Evolutionary conservation across 2,888 invertebrate species (phyloP).

Genomic region (Mamestra brassicae): DNA sequence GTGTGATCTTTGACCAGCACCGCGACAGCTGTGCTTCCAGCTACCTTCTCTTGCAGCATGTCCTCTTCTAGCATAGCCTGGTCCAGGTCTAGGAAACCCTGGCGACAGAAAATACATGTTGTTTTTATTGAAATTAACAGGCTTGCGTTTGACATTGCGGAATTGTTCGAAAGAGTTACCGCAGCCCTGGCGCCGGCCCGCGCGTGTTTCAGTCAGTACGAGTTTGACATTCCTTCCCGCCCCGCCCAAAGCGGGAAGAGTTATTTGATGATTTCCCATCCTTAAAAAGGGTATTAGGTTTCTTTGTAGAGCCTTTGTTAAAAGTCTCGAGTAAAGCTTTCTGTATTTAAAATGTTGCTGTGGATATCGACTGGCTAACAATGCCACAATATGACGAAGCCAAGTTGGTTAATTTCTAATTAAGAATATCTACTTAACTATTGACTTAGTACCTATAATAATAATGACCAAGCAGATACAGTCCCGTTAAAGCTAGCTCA

Average conservation of each 20-base stretch:
- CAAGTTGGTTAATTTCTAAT: no score
- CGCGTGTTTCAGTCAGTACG: no score
- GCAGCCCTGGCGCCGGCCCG: no score
- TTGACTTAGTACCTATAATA: not conserved
- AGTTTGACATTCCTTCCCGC: no score
- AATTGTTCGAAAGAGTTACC: no score
- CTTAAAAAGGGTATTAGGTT: no score
- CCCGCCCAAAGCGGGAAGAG: no score
- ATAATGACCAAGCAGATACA: not conserved
- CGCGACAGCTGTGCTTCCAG: slow-evolving; percentile 98
- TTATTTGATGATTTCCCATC: no score
- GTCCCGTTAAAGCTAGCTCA: not conserved
- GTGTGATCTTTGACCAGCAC: slow-evolving; percentile 95
- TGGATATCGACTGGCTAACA: not conserved
- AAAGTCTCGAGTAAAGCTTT: no score
- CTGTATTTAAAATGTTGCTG: not conserved
- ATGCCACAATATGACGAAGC: not conserved
- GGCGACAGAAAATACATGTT: slow-evolving; percentile 50
- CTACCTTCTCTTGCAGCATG: slow-evolving; percentile 96
- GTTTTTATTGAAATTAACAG: not conserved
- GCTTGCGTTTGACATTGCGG: no score
- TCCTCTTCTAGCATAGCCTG: slow-evolving; percentile 97
- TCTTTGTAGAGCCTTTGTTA: no score
- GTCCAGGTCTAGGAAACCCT: slow-evolving; percentile 98
- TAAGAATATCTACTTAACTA: not conserved